Conservation (phyloP, 2,113 vertebrate species). For the Notothenia coriiceps region DNA sequence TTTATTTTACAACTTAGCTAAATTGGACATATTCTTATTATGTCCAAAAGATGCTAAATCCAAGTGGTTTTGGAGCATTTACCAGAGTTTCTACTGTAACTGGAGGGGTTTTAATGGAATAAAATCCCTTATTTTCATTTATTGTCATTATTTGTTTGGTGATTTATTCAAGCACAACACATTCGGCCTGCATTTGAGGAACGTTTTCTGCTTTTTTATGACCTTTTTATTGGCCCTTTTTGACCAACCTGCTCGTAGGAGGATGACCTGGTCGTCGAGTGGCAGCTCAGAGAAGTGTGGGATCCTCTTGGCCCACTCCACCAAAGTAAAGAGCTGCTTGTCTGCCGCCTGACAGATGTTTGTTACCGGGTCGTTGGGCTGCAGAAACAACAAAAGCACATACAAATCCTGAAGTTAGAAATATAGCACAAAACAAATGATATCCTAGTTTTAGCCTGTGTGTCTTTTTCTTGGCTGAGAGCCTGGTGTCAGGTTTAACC, state of each 20-base stretch:
- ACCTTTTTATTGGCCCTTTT: neutral
- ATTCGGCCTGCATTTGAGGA: too few species aligned
- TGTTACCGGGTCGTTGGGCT: conserved; percentile 95
- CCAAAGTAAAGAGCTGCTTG: conserved; percentile 94
- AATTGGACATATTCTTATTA: neutral
- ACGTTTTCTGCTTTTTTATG: too few species aligned
- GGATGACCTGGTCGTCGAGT: conserved; percentile 93
- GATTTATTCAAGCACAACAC: too few species aligned
- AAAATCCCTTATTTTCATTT: too few species aligned
- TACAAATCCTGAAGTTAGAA: conserved; percentile 11
- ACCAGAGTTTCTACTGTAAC: neutral
- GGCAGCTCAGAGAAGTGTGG: conserved; percentile 94
- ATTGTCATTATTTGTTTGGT: too few species aligned
- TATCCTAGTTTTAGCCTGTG: neutral
- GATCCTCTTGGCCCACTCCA: conserved; percentile 95
- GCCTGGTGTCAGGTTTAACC: conserved; percentile 7
- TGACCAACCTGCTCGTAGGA: conserved; percentile 90
- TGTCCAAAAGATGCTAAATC: neutral
- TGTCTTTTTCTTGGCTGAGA: conserved; percentile 13
- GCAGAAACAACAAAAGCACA: conserved; percentile 37
- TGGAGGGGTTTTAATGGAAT: neutral
- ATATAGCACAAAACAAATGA: conserved; percentile 29
- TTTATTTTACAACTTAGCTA: neutral
- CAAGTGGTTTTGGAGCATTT: neutral
- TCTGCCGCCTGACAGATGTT: conserved; percentile 96